Conservation (phyloP, 92 coral and sea anemone species). For the Anthopleura xanthogrammica region DNA sequence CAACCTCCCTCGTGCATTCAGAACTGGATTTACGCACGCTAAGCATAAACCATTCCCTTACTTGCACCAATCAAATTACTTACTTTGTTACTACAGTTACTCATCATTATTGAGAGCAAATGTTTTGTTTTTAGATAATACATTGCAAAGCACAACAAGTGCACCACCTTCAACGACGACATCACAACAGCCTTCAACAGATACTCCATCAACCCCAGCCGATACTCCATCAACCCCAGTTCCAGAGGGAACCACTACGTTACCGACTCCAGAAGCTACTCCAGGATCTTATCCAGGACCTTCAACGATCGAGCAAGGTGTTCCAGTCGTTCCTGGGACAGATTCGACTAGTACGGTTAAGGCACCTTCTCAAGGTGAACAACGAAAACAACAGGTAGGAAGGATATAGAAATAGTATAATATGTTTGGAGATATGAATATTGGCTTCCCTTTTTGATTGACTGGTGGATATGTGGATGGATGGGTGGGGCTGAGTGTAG, state of each 20-base stretch:
- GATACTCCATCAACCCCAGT: neutral
- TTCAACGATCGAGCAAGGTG: no score
- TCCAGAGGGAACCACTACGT: neutral
- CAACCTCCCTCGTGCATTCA: no score
- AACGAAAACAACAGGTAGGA: neutral
- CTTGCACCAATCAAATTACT: no score
- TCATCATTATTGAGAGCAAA: neutral
- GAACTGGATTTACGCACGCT: no score
- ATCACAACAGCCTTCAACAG: neutral
- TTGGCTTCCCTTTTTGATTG: no score
- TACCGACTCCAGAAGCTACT: neutral
- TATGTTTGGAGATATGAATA: neutral
- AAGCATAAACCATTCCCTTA: no score
- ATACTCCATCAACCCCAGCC: neutral
- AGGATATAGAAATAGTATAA: neutral
- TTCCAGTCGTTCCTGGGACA: no score
- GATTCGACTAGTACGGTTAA: neutral
- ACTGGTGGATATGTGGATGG: neutral
- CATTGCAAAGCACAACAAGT: neutral
- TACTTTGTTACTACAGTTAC: no score
- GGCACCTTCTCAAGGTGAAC: neutral
- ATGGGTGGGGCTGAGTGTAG: neutral
- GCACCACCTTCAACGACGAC: neutral
- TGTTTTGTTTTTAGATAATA: neutral
- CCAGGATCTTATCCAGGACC: neutral